Conservation (phyloP, 2,888 invertebrate genomes). For the Amphimallon solstitiale region DNA sequence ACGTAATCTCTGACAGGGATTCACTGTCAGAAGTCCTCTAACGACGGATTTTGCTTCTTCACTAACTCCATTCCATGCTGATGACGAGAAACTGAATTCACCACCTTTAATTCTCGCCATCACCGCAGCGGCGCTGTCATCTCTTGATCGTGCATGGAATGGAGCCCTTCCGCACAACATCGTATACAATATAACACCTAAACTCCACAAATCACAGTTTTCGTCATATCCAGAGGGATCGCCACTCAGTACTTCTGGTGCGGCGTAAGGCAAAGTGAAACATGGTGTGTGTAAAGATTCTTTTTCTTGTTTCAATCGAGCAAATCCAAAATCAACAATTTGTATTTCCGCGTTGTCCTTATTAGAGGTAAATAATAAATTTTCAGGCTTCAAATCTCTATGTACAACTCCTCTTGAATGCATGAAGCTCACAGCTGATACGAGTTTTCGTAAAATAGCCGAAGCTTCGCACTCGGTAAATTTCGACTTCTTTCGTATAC, state of each 20-base stretch:
- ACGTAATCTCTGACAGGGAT: conserved; percentile 77
- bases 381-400: conserved; percentile 94
- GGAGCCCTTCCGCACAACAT: conserved; percentile 87
- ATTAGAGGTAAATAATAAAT: conserved; percentile 74
- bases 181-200: conserved; percentile 86
- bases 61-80: conserved; percentile 79
- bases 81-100: conserved; percentile 77
- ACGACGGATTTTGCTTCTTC: conserved; percentile 79
- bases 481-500: conserved; percentile 72
- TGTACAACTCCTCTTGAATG: conserved; percentile 88
- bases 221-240: conserved; percentile 82
- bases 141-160: conserved; percentile 77
- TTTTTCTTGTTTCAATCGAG: conserved; percentile 75
- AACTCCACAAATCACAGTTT: conserved; percentile 95
- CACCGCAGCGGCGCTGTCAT: conserved; percentile 78
- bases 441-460: conserved; percentile 82
- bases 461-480: conserved; percentile 84
- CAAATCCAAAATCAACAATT: conserved; percentile 97
- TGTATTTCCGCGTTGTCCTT: conserved; percentile 75
- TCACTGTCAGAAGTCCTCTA: conserved; percentile 79
- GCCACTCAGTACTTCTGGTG: conserved; percentile 87
- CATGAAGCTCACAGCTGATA: conserved; percentile 85
- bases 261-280: conserved; percentile 94
- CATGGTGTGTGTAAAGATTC: conserved; percentile 84
- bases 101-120: conserved; percentile 85